These are phyloP conservation scores for Caenorhabditis sulstoni DNA, from an alignment of 2,888 invertebrate species.

Conservation along the genomic window DNA sequence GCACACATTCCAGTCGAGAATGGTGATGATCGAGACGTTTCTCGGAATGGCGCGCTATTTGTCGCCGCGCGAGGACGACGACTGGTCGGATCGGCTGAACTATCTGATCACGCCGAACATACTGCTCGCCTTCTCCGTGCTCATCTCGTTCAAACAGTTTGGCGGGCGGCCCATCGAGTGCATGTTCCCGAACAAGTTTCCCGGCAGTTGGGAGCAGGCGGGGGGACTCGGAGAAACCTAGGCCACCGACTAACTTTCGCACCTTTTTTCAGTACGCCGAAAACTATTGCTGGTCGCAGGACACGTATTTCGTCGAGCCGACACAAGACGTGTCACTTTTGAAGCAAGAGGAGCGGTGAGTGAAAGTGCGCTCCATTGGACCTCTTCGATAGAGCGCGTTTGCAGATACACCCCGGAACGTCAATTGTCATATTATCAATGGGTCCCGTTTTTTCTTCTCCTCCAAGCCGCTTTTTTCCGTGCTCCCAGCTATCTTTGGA, in stretches of 20 bases:
- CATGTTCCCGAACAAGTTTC: conserved; percentile 80
- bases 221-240: not conserved
- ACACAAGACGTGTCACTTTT: conserved; percentile 74
- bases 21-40: conserved; percentile 78
- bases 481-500: conserved; percentile 77
- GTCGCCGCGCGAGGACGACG: conserved; percentile 75
- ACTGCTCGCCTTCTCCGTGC: conserved; percentile 77
- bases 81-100: conserved; percentile 77
- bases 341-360: conserved; percentile 64
- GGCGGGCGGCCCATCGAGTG: conserved; percentile 77
- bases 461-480: conserved; percentile 79
- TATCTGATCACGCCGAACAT: conserved; percentile 78
- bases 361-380: no score
- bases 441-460: conserved; percentile 79
- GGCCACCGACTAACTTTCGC: not conserved
- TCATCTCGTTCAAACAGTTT: conserved; percentile 77
- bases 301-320: conserved; percentile 78
- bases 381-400: not conserved
- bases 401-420: conserved; percentile 71
- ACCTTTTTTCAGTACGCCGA: conserved; percentile 76
- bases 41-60: conserved; percentile 78
- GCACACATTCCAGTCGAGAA: not conserved
- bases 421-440: conserved; percentile 78
- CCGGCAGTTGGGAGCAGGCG: conserved; percentile 79
- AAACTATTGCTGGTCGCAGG: conserved; percentile 79